phyloP scores from a whole-genome alignment of 2,113 vertebrate genomes.

The Poicephalus meyeri region DNA sequence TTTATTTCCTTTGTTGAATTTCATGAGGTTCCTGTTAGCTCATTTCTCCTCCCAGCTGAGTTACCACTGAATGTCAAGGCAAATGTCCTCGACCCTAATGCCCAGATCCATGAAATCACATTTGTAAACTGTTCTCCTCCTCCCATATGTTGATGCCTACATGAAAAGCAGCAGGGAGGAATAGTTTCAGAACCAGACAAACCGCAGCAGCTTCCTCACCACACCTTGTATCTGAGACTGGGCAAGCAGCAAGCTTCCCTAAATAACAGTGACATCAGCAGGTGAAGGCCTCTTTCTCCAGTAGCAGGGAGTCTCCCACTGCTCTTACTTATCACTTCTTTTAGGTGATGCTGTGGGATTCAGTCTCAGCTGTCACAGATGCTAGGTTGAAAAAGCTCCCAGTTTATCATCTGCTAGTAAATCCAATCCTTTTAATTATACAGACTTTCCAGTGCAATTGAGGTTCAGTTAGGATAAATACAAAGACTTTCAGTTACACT shows the following conservation, averaged over 20 bases:
- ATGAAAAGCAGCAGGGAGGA: neutral
- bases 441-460: neutral
- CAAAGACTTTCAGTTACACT: neutral
- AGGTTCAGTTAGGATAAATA: neutral
- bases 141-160: neutral
- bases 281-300: neutral
- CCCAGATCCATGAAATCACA: neutral
- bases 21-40: neutral
- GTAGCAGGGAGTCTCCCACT: neutral
- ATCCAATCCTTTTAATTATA: neutral
- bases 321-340: neutral
- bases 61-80: neutral
- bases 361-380: neutral
- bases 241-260: neutral
- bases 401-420: neutral
- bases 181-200: neutral
- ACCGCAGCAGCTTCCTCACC: neutral
- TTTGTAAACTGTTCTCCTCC: too few species aligned
- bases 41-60: neutral
- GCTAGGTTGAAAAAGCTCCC: neutral
- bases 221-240: neutral
- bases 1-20: neutral
- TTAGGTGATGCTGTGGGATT: neutral
- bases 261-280: neutral
- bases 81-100: neutral